phyloP scores from a whole-genome alignment of 1,140 invertebrate species.

The Luehdorfia chinensis region DNA sequence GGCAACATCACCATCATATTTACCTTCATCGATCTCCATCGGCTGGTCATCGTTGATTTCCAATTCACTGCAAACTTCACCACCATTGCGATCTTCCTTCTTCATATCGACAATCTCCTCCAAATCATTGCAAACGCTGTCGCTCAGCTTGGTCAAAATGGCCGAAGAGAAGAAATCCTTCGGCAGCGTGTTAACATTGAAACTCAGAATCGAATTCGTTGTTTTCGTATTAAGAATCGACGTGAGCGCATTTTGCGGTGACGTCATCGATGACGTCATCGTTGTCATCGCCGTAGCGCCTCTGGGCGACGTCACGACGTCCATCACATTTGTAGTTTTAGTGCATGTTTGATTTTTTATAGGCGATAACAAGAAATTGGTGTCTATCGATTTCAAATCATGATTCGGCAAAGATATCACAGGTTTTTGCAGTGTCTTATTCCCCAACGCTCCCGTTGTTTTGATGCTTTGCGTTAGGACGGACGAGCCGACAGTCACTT shows the following conservation, averaged over 20 bases:
- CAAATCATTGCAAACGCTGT: constrained; percentile 24
- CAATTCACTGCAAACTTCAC: constrained; percentile 23
- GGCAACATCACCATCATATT: no score
- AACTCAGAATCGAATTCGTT: constrained; percentile 23
- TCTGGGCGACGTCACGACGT: neutral
- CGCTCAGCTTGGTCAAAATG: constrained; percentile 29
- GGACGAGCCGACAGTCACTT: constrained; percentile 42
- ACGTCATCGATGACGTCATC: neutral
- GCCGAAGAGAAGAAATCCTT: constrained; percentile 38
- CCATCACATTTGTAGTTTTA: neutral
- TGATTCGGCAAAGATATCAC: neutral
- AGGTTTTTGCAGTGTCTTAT: constrained; percentile 6
- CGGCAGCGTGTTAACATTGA: constrained; percentile 30
- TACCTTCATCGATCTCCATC: constrained; percentile 63
- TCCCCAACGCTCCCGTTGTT: constrained; percentile 19
- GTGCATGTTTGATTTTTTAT: constrained; percentile 6
- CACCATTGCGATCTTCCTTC: constrained; percentile 30
- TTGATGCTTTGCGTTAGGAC: constrained; percentile 42
- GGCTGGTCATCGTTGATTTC: constrained; percentile 43
- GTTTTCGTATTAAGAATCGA: constrained; percentile 1
- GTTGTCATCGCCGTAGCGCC: neutral
- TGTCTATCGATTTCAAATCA: neutral
- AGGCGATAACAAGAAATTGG: no score
- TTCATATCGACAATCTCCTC: constrained; percentile 20
- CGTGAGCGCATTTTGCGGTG: constrained; percentile 8